Base-by-base conservation (phyloP, 2,797 vertebrate species). In the Oreochromis grahami region DNA sequence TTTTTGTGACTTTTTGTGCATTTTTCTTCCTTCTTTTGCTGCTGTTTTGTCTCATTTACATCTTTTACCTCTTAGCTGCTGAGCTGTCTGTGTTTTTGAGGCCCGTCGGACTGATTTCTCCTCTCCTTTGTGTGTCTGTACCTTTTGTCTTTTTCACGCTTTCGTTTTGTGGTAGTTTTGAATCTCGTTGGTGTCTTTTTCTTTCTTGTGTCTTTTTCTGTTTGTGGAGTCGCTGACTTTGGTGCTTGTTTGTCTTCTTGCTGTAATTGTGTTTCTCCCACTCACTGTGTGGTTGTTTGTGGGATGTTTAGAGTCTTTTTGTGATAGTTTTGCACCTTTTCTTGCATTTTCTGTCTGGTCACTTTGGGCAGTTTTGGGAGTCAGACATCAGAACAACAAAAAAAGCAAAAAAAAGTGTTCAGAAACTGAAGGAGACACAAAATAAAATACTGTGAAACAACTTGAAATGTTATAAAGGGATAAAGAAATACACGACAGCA, bases 61-160 rank as follows among this genome's bases (percentile, higher is more conserved):
- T 34, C 4, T 58, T 58, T 58, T 32, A 0, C 55, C 8, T 58
- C 26, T 32, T 0, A 3, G 3, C 15, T 0, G 29, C 29, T 60
- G 29, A 60, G 17, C 29, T 34, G 34, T 36, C 34, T 36, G 56
- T 60, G 56, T 60, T 19, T 60, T 60, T 60, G 17, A 10, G 29
- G n/a, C 51, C 51, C 3, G 11, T 19, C 29, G 0, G 9, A 19
- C 56, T 60, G 17, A 34, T 19, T 19, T 60, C 56, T 34, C 29
- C 29, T 34, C 29, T 0, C 38, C 11, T 60, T 7, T 34, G 56
- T 58, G 15, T 19, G 29, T 60, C 29, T 34, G 29, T 1, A 34
- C 15, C 56, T 2, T 60, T 34, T 34, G 29, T 4, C 29, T 34
- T 9, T 60, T 19, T 60, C 17, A 34, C 3, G 1, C 0, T 60